These are phyloP conservation scores for Nyctibius bracteatus DNA, from an alignment of 2,113 vertebrate genomes.

Conservation along the genomic window DNA sequence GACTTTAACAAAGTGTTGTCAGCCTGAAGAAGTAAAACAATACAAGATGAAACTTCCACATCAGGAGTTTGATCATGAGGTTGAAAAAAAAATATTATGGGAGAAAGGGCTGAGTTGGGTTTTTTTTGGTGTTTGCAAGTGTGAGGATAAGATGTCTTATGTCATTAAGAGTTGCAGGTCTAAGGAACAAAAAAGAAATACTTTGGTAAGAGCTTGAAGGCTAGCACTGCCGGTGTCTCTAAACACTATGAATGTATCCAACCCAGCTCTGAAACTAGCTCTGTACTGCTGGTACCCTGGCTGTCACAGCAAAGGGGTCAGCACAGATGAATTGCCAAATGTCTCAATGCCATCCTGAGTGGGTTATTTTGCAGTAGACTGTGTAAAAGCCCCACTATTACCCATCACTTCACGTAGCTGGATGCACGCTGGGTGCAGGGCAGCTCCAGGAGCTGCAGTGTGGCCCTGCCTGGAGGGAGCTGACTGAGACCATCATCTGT, in stretches of 20 bases:
- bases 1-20: background rate
- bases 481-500: background rate
- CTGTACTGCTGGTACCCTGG: background rate
- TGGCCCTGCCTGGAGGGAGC: background rate
- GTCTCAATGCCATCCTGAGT: background rate
- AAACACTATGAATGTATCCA: background rate
- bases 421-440: rapidly evolving
- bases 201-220: background rate
- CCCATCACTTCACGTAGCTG: background rate
- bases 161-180: background rate
- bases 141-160: background rate
- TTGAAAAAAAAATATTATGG: background rate
- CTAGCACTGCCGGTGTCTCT: background rate
- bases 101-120: rapidly evolving
- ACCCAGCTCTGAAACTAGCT: background rate
- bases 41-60: background rate
- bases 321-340: background rate
- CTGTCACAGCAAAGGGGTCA: background rate
- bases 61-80: rapidly evolving
- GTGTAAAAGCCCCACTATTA: background rate
- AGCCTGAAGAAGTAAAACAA: background rate
- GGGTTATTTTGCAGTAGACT: background rate
- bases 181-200: background rate
- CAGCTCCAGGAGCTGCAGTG: background rate
- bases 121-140: background rate